phyloP scores from a whole-genome alignment of 2,888 invertebrate genomes.

The Fragum fragum region DNA sequence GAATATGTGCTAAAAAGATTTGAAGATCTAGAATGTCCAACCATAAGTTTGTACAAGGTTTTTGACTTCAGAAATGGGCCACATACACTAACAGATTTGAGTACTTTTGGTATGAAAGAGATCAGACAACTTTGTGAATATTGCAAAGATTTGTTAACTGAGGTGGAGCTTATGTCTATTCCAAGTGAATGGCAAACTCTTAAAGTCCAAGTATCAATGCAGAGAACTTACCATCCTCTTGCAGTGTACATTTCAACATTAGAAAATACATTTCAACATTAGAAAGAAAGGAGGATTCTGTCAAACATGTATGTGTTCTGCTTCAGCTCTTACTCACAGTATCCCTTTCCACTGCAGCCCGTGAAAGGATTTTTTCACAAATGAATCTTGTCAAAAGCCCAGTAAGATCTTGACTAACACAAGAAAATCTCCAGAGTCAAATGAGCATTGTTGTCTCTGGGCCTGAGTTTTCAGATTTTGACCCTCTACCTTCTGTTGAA shows the following conservation, averaged over 20 bases:
- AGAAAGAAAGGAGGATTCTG: too few relatives aligned
- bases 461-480: too few relatives aligned
- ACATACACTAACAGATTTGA: constrained; percentile 21
- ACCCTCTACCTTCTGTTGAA: too few relatives aligned
- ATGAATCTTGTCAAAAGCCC: constrained; percentile 35
- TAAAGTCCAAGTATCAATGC: constrained; percentile 32
- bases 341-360: constrained; percentile 27
- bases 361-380: constrained; percentile 36
- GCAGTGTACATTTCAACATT: constrained; percentile 29
- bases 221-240: too few relatives aligned
- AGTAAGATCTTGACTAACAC: too few relatives aligned
- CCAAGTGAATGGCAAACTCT: constrained; percentile 45
- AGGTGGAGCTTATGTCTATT: constrained; percentile 15
- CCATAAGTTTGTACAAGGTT: constrained; percentile 12
- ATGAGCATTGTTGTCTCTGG: constrained; percentile 30
- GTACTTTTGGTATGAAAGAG: too few relatives aligned
- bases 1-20: not conserved
- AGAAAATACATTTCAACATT: constrained; percentile 27
- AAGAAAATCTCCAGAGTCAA: constrained; percentile 33
- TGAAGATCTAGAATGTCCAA: not conserved
- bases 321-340: too few relatives aligned
- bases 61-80: constrained; percentile 42
- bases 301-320: too few relatives aligned
- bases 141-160: constrained; percentile 28
- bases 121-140: too few relatives aligned